Evolutionary conservation across 2,113 vertebrate species (phyloP), one percentile per base, ranked within the genome.

Genomic region (Passer montanus): DNA sequence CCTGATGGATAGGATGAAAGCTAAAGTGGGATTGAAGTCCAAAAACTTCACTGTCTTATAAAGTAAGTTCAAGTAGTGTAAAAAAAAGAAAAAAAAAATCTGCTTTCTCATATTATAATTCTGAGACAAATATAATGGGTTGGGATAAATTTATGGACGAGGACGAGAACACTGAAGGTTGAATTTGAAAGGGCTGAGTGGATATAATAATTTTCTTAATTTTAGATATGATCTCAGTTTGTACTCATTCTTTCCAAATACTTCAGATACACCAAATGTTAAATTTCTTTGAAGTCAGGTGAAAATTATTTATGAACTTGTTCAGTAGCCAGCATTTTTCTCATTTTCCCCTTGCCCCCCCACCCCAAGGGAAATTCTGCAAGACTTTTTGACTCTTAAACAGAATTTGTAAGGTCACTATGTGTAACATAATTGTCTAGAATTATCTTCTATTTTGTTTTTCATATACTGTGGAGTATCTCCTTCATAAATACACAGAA

Each of bases 241-340:
- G n/a, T 49, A 56, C 17, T 68, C 22, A 39, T 70, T 66, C 55
- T 92, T 84, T 28, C 59, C 50, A 62, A 86, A 72, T 77, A 78
- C 63, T 83, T 92, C 55, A 79, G 20, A 59, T 90, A 74, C 14
- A 77, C 60, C 28, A 89, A 69, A 81, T 44, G 26, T 44, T 92
- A 86, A 26, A 64, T 87, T 84, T 91, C 69, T 94, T 93, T 75
- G 41, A 89, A 91, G 41, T 78, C 60, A 60, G 66, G 39, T 95
- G 56, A n/a, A 84, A 94, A 84, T 84, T 92, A 86, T 90, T 90
- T 80, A 81, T 41, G 41, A 91, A 73, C 44, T 67, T 78, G 30
- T 47, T 89, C 56, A 89, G 47, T 67, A 87, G 43, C 39, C 52
- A 68, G 28, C 23, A 39, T 73, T 93, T 80, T 89, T 92, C 44